Conservation (phyloP, 1,140 invertebrate species). For the Lordiphosa collinella region DNA sequence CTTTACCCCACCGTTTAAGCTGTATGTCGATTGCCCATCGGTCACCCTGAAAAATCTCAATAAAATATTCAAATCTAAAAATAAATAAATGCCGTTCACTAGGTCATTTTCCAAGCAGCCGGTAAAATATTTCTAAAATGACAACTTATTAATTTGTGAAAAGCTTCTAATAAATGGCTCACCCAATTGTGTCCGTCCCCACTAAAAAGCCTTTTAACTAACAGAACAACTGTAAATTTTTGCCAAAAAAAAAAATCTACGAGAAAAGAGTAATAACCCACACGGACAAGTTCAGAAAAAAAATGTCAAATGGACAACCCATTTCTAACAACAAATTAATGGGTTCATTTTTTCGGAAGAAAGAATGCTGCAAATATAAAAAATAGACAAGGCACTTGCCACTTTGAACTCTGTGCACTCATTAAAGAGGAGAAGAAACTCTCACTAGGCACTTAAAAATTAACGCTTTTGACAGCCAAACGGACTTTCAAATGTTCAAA, state of each 20-base stretch:
- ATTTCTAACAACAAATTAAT: slow-evolving; percentile 66
- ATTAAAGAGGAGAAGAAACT: slow-evolving; percentile 61
- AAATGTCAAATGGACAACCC: slow-evolving; percentile 38
- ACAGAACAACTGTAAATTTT: not conserved
- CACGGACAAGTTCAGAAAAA: slow-evolving; percentile 22
- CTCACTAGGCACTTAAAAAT: slow-evolving; percentile 78
- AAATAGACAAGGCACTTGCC: slow-evolving; percentile 71
- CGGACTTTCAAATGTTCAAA: slow-evolving; percentile 72
- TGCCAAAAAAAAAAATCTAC: not conserved
- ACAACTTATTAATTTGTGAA: not conserved
- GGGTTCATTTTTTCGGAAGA: slow-evolving; percentile 47
- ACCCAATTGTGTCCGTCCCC: not conserved
- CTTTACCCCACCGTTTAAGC: too few species aligned
- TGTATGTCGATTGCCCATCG: too few species aligned
- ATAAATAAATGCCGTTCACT: too few species aligned
- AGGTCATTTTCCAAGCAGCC: not conserved
- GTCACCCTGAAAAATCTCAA: too few species aligned
- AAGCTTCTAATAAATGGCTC: not conserved
- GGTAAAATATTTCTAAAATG: not conserved
- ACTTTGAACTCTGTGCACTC: slow-evolving; percentile 67
- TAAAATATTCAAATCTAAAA: too few species aligned
- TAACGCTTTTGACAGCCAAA: slow-evolving; percentile 77
- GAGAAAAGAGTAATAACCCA: slow-evolving; percentile 33
- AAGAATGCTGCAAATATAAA: slow-evolving; percentile 74
- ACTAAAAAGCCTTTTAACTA: not conserved